phyloP scores from a whole-genome alignment of 2,888 invertebrate genomes.

The Synergus umbraculus region DNA sequence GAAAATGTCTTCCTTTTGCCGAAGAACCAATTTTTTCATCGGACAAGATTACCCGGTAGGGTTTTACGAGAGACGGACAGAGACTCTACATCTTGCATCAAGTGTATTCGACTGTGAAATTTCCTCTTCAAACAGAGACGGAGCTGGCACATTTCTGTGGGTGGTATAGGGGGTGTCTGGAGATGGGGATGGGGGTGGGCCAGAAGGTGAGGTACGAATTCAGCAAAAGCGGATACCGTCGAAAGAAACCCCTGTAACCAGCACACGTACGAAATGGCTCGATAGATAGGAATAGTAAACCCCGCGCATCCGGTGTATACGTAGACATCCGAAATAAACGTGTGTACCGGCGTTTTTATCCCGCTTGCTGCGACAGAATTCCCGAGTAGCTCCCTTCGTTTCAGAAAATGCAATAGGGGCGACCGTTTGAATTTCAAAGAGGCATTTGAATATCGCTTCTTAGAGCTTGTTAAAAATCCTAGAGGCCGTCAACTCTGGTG shows the following conservation, averaged over 20 bases:
- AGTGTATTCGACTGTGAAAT: slow-evolving; percentile 75
- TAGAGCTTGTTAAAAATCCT: slow-evolving; percentile 32
- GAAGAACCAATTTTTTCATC: slow-evolving; percentile 48
- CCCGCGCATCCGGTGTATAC: slow-evolving; percentile 53
- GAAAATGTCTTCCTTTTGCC: neutral
- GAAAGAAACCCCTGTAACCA: slow-evolving; percentile 61
- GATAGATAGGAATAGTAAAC: slow-evolving; percentile 68
- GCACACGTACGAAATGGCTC: slow-evolving; percentile 70
- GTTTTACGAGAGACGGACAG: slow-evolving; percentile 58
- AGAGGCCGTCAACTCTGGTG: neutral
- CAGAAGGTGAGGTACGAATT: slow-evolving; percentile 32
- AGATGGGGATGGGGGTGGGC: slow-evolving; percentile 39
- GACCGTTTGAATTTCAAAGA: slow-evolving; percentile 56
- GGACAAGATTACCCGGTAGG: slow-evolving; percentile 56
- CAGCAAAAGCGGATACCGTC: slow-evolving; percentile 45
- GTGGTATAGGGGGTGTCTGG: slow-evolving; percentile 55
- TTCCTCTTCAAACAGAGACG: slow-evolving; percentile 74
- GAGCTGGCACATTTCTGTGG: slow-evolving; percentile 68
- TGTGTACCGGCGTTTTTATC: slow-evolving; percentile 40
- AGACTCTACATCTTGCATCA: slow-evolving; percentile 69
- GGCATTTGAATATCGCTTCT: slow-evolving; percentile 37
- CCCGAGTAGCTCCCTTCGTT: slow-evolving; percentile 40
- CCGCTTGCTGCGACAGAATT: slow-evolving; percentile 40
- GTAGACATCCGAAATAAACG: slow-evolving; percentile 35
- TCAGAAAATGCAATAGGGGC: slow-evolving; percentile 43